phyloP scores from a whole-genome alignment of 2,888 invertebrate species.

The Tipula confusa region DNA sequence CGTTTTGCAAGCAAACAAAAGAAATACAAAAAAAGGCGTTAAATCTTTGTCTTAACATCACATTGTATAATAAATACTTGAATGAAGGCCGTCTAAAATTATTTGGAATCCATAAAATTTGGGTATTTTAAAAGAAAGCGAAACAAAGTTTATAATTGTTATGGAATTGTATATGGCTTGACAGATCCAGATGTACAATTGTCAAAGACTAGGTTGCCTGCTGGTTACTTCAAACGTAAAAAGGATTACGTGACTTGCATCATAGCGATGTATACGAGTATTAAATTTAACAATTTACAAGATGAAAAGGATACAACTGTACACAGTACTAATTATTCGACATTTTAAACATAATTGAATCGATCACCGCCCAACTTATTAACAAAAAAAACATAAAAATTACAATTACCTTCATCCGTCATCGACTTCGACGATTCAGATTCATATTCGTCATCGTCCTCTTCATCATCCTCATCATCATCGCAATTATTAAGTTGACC shows the following conservation, averaged over 20 bases:
- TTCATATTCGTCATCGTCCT: conserved; percentile 38
- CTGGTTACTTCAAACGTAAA: not conserved
- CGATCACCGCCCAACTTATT: too few relatives aligned
- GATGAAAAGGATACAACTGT: too few relatives aligned
- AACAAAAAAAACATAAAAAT: not conserved
- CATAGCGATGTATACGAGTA: too few relatives aligned
- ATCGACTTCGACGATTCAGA: conserved; percentile 35
- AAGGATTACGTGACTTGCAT: not conserved
- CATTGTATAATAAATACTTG: not conserved
- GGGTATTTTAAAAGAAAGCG: not conserved
- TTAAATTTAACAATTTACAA: too few relatives aligned
- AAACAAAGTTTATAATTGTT: not conserved
- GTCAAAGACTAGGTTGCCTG: not conserved
- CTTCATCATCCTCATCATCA: conserved; percentile 38
- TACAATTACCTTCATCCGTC: conserved; percentile 26
- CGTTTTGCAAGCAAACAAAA: conserved; percentile 4
- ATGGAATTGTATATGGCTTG: not conserved
- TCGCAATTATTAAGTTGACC: not conserved
- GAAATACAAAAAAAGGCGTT: not conserved
- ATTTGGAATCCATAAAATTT: not conserved
- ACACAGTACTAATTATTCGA: too few relatives aligned
- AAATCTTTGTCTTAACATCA: not conserved
- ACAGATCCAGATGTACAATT: not conserved
- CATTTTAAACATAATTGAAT: too few relatives aligned
- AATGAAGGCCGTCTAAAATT: not conserved